Evolutionary conservation across 2,797 vertebrate species (phyloP), one percentile per base, ranked within the genome.

Genomic region (Mormyrops boulengeri): DNA sequence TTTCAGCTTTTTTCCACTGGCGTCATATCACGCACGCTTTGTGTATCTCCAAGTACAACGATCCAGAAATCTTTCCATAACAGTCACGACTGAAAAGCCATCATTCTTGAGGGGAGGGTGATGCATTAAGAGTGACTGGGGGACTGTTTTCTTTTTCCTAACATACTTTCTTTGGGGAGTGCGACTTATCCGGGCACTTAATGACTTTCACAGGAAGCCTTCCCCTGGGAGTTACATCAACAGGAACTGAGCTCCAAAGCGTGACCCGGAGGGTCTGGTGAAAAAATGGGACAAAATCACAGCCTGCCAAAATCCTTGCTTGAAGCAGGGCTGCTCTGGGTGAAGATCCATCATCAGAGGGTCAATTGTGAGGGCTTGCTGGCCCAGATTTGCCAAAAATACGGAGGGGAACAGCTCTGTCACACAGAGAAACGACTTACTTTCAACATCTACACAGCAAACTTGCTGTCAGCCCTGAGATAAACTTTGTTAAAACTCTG

Each of bases 141-240:
- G 55, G n/a, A n/a, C 47, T 38, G 38, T 44, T 60, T 73, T 80
- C 34, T 34, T 55, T 30, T 60, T 52, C 22, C 34, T 8, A 60
- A 47, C 22, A 53, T 85, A 55, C 41, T 30, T 34, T 49, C 53
- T 88, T 19, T 14, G 22, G 52, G n/a, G 50, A 47, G 84, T 17
- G n/a, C 2, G 57, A 85, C 57, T 49, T 34, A 17, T 66, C 52
- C 69, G 11, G 89, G 86, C 66, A 9, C 34, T 88, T 82, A 86
- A 90, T 62, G 84, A 47, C 14, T 87, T 89, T 57, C 41, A 52
- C 86, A 86, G 62, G 44, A 88, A 60, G 57, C 1, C 38, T 34
- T 86, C 88, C 89, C 82, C 14, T n/a, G 52, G 84, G 30, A 88
- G 26, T 77, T 90, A 85, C 44, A 57, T 90, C 89, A 91, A 91